Percentiles rank a stretch among this genome's conserved stretches.
These are phyloP conservation scores for Bacillus rossius DNA, from an alignment of 1,140 invertebrate genomes.

Conservation along the genomic window DNA sequence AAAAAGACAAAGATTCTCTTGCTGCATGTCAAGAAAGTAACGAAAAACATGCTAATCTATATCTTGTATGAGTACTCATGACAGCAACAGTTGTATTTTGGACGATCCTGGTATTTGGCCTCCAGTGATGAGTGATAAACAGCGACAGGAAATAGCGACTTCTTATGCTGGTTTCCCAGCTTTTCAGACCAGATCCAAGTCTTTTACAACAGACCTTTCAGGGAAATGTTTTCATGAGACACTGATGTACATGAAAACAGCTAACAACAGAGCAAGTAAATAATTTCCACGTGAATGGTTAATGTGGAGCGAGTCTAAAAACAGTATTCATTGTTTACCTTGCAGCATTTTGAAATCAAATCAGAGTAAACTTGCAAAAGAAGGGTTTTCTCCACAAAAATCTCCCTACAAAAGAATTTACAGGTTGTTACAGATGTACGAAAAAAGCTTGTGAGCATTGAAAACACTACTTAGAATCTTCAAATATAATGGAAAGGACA, in stretches of 20 bases:
- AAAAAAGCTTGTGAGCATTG: neutral
- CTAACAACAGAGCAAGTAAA: neutral
- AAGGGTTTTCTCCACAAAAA: conserved; percentile 2
- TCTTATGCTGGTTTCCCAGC: too few species aligned
- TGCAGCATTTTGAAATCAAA: conserved; percentile 12
- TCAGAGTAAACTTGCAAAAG: conserved; percentile 7
- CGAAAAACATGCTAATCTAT: too few species aligned
- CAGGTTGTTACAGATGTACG: conserved; percentile 3
- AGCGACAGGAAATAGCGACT: too few species aligned
- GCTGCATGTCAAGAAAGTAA: too few species aligned
- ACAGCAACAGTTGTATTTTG: too few species aligned
- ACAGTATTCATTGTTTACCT: conserved; percentile 8
- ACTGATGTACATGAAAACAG: conserved; percentile 12
- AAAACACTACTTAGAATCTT: neutral
- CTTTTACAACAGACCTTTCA: neutral
- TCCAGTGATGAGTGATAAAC: too few species aligned
- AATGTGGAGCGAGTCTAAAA: conserved; percentile 13
- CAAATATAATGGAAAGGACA: too few species aligned
- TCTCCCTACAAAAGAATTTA: conserved; percentile 3
- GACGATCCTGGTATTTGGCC: too few species aligned
- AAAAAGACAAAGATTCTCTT: too few species aligned
- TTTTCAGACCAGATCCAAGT: neutral
- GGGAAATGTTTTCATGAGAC: conserved; percentile 9
- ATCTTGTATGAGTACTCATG: too few species aligned
- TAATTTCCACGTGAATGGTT: conserved; percentile 8